Evolutionary conservation across 2,113 vertebrate species (phyloP).

Genomic region (Tauraco erythrolophus): DNA sequence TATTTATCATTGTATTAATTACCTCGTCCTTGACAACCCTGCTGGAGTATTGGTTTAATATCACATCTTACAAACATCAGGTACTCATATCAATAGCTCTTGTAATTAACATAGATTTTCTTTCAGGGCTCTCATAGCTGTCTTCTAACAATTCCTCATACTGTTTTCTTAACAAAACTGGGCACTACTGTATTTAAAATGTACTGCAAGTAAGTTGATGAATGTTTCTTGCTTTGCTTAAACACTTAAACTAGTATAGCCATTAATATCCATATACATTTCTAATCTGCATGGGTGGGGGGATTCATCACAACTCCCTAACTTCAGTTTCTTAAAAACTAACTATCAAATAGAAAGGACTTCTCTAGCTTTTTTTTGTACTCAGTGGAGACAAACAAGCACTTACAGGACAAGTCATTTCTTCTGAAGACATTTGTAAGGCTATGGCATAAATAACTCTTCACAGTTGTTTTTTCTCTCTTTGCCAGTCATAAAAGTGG

Average conservation of each 20-base stretch:
- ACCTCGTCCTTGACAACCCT: neutral
- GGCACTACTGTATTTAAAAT: neutral
- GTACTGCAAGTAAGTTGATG: neutral
- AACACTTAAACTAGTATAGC: neutral
- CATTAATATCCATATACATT: neutral
- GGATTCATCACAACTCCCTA: neutral
- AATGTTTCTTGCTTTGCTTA: neutral
- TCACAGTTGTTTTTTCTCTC: neutral
- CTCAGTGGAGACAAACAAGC: neutral
- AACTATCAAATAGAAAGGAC: neutral
- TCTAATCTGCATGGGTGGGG: neutral
- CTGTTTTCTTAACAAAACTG: neutral
- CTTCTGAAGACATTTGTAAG: neutral
- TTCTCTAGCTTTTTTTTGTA: neutral
- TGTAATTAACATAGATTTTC: neutral
- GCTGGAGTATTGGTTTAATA: neutral
- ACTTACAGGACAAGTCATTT: neutral
- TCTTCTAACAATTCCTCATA: neutral
- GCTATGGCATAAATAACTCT: neutral
- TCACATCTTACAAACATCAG: neutral
- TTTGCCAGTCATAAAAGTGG: neutral
- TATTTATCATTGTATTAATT: neutral
- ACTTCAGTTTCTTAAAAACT: neutral
- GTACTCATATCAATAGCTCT: neutral
- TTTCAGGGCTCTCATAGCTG: neutral